These are phyloP conservation scores for Tympanuchus pallidicinctus DNA, from an alignment of 2,113 vertebrate genomes.

Conservation along the genomic window DNA sequence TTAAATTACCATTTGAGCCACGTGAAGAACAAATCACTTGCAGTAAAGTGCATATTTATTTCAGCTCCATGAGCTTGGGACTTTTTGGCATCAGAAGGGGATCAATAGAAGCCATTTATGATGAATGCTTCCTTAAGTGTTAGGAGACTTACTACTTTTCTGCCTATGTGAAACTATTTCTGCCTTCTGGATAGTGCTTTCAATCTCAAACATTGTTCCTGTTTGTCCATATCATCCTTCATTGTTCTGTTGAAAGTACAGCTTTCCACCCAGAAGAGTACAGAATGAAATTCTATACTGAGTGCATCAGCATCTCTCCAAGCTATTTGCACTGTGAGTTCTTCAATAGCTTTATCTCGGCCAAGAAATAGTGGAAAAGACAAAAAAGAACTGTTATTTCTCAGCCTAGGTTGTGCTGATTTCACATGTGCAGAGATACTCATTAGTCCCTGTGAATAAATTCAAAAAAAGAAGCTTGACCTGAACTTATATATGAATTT, in stretches of 20 bases:
- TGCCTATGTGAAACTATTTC: background rate
- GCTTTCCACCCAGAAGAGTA: background rate
- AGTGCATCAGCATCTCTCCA: background rate
- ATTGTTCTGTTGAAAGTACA: background rate
- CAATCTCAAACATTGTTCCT: background rate
- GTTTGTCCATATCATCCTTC: slow-evolving; percentile 4
- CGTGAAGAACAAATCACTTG: background rate
- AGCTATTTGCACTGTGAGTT: background rate
- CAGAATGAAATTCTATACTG: background rate
- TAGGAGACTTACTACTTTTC: background rate
- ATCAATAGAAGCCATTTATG: background rate
- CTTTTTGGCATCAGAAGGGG: background rate
- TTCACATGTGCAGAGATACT: background rate
- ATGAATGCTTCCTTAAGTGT: background rate
- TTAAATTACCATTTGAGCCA: background rate
- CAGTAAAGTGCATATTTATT: background rate
- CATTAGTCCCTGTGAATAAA: background rate
- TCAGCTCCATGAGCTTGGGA: background rate
- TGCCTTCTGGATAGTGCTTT: background rate
- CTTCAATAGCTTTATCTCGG: background rate
- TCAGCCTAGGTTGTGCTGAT: background rate
- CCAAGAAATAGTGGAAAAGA: background rate
- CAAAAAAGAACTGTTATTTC: background rate
- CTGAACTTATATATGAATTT: background rate
- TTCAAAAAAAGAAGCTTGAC: background rate